phyloP scores from a whole-genome alignment of 2,888 invertebrate species.

The Spisula solida region DNA sequence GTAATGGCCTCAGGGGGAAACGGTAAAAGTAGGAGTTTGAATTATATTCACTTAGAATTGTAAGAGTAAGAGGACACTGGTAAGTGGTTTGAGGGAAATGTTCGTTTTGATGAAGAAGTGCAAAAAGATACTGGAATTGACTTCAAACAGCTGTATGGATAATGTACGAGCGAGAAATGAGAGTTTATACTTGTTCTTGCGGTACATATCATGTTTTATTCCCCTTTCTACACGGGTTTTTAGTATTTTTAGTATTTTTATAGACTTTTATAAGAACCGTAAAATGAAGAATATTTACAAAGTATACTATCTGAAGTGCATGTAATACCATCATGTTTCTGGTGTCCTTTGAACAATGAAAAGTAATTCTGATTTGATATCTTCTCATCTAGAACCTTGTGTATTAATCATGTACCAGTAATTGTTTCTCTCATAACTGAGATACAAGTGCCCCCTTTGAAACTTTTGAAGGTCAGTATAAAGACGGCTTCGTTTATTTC shows the following conservation, averaged over 20 bases:
- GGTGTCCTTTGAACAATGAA: not conserved
- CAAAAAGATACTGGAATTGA: slow-evolving; percentile 46
- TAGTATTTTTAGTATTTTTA: slow-evolving; percentile 22
- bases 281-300: slow-evolving; percentile 7
- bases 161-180: slow-evolving; percentile 40
- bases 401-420: no score
- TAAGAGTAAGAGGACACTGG: slow-evolving; percentile 12
- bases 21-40: slow-evolving; percentile 4
- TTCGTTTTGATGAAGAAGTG: slow-evolving; percentile 57
- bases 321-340: not conserved
- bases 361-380: not conserved
- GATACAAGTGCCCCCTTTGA: no score
- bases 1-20: slow-evolving; percentile 20
- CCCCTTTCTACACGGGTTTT: slow-evolving; percentile 1
- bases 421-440: no score
- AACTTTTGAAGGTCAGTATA: no score
- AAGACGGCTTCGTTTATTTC: no score
- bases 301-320: not conserved
- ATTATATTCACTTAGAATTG: not conserved
- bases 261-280: slow-evolving; percentile 12
- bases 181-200: slow-evolving; percentile 29
- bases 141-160: slow-evolving; percentile 49
- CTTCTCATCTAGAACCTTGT: not conserved
- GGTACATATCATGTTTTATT: slow-evolving; percentile 3
- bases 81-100: slow-evolving; percentile 28